A percentile compares a stretch with the other conserved stretches of the same genome.
Evolutionary conservation across 2,113 vertebrate genomes (phyloP).

Genomic region (Aspidoscelis tigris): DNA sequence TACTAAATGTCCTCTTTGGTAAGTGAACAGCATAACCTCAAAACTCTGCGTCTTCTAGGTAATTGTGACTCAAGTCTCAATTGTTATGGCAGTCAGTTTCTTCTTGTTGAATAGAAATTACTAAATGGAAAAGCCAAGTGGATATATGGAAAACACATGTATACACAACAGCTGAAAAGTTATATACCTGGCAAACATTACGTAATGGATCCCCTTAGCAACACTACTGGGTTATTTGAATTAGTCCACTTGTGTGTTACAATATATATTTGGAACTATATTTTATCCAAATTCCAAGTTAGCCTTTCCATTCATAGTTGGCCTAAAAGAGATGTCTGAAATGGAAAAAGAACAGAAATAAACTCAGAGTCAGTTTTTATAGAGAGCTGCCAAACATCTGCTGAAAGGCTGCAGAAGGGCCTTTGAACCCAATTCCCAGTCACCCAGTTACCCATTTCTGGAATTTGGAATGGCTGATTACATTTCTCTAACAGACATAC

Average conservation of each 20-base stretch:
- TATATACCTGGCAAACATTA: conserved; percentile 64
- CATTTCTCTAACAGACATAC: conserved; percentile 51
- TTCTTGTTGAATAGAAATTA: conserved; percentile 40
- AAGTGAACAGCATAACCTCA: conserved; percentile 41
- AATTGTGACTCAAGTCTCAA: conserved; percentile 45
- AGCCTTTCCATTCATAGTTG: conserved; percentile 51
- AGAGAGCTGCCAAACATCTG: conserved; percentile 20
- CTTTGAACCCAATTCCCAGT: conserved; percentile 58
- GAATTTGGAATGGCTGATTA: conserved; percentile 46
- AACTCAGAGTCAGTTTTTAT: conserved; percentile 39
- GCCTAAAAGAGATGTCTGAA: conserved; percentile 50
- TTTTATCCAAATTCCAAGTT: conserved; percentile 60
- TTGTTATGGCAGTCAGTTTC: conserved; percentile 55
- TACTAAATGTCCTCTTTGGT: conserved; percentile 44
- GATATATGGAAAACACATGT: conserved; percentile 69
- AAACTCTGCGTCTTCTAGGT: conserved; percentile 47
- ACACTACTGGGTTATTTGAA: conserved; percentile 66
- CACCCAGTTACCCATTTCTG: conserved; percentile 26
- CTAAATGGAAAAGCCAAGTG: conserved; percentile 51
- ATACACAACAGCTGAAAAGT: conserved; percentile 66
- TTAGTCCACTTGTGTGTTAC: conserved; percentile 57
- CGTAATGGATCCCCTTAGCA: conserved; percentile 65
- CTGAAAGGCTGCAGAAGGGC: conserved; percentile 28
- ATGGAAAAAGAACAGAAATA: conserved; percentile 47
- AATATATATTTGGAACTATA: conserved; percentile 57